Conservation (phyloP, 2,888 invertebrate species). For the Ichneumoninae sp. region DNA sequence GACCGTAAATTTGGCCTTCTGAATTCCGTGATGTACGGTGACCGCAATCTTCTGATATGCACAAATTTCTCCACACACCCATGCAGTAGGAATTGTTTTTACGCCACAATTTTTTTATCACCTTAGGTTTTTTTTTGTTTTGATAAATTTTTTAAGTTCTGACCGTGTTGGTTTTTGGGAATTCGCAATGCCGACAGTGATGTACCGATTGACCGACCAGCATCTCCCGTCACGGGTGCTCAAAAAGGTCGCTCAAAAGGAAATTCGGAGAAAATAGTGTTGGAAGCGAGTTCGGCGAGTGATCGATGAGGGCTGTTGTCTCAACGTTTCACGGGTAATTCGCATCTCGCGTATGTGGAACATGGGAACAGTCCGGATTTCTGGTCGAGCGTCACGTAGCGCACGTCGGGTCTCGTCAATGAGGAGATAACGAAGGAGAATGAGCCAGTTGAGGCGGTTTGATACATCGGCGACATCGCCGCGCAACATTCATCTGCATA, state of each 20-base stretch:
- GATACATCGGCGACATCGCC: conserved; percentile 83
- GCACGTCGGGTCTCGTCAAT: conserved; percentile 82
- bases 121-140: background rate
- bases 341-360: conserved; percentile 77
- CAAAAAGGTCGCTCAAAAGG: background rate
- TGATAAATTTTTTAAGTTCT: too few species aligned
- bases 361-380: conserved; percentile 83
- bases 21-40: too few species aligned
- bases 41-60: too few species aligned
- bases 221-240: background rate
- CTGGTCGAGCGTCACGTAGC: conserved; percentile 81
- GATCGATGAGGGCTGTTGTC: background rate
- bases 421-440: conserved; percentile 83
- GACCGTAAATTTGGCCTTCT: too few species aligned
- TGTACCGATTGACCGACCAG: background rate
- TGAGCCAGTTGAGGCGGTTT: conserved; percentile 83
- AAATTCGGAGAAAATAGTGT: background rate
- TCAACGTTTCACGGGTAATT: conserved; percentile 31
- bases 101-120: background rate
- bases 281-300: background rate
- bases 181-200: too few species aligned
- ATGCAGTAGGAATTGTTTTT: too few species aligned
- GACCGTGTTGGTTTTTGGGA: too few species aligned
- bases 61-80: too few species aligned
- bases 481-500: conserved; percentile 82